Percentiles rank a stretch among this genome's conserved stretches.
These are phyloP conservation scores for Propithecus deckenii DNA, from an alignment of 2,797 vertebrate genomes.

Conservation along the genomic window DNA sequence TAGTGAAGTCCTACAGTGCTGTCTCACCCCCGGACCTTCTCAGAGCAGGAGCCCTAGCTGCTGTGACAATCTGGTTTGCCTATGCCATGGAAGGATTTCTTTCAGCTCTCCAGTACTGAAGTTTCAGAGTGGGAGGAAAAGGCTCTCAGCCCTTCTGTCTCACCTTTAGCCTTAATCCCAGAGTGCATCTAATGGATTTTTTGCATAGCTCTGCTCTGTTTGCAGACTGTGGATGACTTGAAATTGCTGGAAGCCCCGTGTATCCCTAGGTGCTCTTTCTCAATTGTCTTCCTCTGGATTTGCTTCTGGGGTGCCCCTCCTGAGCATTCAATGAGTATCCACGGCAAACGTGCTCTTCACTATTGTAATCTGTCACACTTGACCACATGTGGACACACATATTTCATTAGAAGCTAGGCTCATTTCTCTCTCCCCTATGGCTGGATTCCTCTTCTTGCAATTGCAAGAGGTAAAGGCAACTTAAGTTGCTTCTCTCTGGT, in stretches of 20 bases:
- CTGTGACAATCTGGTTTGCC: too few relatives aligned
- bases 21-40: not conserved
- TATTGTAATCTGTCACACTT: not conserved
- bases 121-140: not conserved
- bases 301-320: not conserved
- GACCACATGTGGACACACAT: not conserved
- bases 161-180: rapidly evolving
- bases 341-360: not conserved
- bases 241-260: rapidly evolving
- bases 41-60: rapidly evolving
- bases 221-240: not conserved
- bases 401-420: not conserved
- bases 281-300: rapidly evolving
- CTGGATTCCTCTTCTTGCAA: not conserved
- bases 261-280: not conserved
- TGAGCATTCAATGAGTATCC: not conserved
- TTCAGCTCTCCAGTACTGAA: rapidly evolving
- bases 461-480: not conserved
- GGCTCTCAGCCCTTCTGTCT: too few relatives aligned
- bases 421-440: too few relatives aligned
- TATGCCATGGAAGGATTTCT: too few relatives aligned
- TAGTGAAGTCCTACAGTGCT: not conserved
- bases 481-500: rapidly evolving
- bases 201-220: not conserved
- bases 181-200: not conserved